Evolutionary conservation across 2,888 invertebrate genomes (phyloP).

Genomic region (Clostera curtula): DNA sequence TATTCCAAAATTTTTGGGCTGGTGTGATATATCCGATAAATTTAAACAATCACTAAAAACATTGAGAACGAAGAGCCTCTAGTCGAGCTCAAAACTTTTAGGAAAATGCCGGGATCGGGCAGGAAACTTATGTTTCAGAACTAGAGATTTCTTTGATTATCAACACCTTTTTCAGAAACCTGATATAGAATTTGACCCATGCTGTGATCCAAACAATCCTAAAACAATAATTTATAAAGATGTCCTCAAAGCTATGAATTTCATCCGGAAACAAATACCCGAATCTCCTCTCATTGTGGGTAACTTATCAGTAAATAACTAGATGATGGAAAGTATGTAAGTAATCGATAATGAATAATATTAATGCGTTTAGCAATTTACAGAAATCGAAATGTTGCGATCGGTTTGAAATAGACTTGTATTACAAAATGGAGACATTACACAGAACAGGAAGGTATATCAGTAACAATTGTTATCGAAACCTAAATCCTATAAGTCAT

Average conservation of each 20-base stretch:
- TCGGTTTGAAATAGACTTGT: slow-evolving; percentile 83
- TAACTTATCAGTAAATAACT: slow-evolving; percentile 1
- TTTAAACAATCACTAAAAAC: no score
- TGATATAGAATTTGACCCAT: slow-evolving; percentile 30
- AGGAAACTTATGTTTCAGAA: background rate
- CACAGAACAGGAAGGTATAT: slow-evolving; percentile 89
- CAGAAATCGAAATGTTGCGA: slow-evolving; percentile 83
- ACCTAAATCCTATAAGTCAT: background rate
- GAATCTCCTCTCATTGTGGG: slow-evolving; percentile 31
- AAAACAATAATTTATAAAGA: slow-evolving; percentile 67
- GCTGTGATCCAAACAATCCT: slow-evolving; percentile 39
- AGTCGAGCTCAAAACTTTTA: no score
- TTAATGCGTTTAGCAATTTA: slow-evolving; percentile 12
- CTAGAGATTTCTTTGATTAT: background rate
- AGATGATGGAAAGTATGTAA: background rate
- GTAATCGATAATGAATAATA: background rate
- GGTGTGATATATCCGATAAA: no score
- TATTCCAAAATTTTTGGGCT: no score
- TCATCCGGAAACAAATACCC: slow-evolving; percentile 70
- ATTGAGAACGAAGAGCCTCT: no score
- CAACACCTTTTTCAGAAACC: slow-evolving; percentile 24
- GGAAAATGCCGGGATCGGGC: background rate
- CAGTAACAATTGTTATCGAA: background rate
- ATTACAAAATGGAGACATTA: slow-evolving; percentile 90
- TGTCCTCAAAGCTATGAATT: slow-evolving; percentile 74